Evolutionary conservation across 2,888 invertebrate genomes (phyloP).

Genomic region (Agrilus mali): DNA sequence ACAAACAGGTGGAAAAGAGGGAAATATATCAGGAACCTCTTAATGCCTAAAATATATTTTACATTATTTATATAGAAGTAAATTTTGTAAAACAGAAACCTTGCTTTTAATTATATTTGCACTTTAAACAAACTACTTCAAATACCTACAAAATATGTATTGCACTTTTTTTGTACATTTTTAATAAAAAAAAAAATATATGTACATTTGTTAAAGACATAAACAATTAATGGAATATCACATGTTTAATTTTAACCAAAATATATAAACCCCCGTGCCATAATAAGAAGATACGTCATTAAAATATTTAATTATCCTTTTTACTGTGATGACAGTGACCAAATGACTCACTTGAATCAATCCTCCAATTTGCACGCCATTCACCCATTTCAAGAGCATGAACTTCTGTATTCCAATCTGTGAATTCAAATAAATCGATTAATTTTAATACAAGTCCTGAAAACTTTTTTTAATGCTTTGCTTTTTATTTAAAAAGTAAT

Average conservation of each 20-base stretch:
- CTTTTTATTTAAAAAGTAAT: too few species aligned
- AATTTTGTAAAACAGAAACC: slow-evolving; percentile 21
- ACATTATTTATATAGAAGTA: slow-evolving; percentile 9
- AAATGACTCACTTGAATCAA: too few species aligned
- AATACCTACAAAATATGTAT: slow-evolving; percentile 1
- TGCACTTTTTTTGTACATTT: not conserved
- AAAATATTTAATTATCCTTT: slow-evolving; percentile 3
- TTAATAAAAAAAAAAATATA: not conserved
- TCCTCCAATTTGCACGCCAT: slow-evolving; percentile 24
- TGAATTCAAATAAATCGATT: slow-evolving; percentile 3
- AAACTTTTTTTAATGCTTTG: too few species aligned
- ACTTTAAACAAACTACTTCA: slow-evolving; percentile 3
- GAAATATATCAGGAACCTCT: slow-evolving; percentile 19
- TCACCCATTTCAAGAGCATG: slow-evolving; percentile 29
- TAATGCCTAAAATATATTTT: slow-evolving; percentile 13
- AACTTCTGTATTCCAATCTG: slow-evolving; percentile 29
- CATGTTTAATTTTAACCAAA: too few species aligned
- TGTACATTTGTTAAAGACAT: not conserved
- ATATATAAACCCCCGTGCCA: slow-evolving; percentile 5
- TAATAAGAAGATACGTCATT: not conserved
- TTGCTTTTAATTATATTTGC: slow-evolving; percentile 2
- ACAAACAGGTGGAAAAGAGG: slow-evolving; percentile 53
- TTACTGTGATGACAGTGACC: not conserved
- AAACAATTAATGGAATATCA: too few species aligned
- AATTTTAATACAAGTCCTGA: not conserved